phyloP scores from a whole-genome alignment of 2,888 invertebrate species.

The Drosophila nr. perissopoda region DNA sequence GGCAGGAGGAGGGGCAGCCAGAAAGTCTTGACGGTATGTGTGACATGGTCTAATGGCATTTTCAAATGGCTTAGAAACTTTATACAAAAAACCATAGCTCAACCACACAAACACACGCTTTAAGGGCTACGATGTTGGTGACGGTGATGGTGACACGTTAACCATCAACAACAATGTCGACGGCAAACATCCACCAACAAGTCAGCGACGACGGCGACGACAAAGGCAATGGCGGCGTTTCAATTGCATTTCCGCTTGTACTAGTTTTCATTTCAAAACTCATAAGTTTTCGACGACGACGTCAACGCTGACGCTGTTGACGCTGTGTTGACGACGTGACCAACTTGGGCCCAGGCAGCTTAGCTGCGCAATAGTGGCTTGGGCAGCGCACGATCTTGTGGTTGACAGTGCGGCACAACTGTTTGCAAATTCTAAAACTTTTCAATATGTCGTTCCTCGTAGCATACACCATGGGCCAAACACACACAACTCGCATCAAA shows the following conservation, averaged over 20 bases:
- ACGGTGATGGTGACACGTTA: conserved; percentile 36
- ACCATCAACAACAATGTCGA: conserved; percentile 57
- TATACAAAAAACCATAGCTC: conserved; percentile 59
- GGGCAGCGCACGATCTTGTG: conserved; percentile 65
- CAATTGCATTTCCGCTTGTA: conserved; percentile 84
- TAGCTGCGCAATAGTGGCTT: conserved; percentile 36
- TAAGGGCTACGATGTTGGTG: background rate
- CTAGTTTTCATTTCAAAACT: conserved; percentile 82
- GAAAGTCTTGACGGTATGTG: conserved; percentile 56
- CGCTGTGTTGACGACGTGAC: conserved; percentile 61
- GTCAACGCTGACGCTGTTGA: conserved; percentile 42
- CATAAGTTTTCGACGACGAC: conserved; percentile 77
- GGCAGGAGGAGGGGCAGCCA: background rate
- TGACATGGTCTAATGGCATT: conserved; percentile 78
- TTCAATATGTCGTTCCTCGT: conserved; percentile 70
- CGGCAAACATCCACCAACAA: conserved; percentile 39
- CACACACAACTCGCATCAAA: conserved; percentile 17
- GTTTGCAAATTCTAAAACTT: conserved; percentile 79
- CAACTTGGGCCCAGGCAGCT: conserved; percentile 62
- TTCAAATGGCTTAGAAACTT: conserved; percentile 75
- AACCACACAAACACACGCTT: conserved; percentile 20
- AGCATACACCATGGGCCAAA: conserved; percentile 47
- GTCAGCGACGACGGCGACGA: conserved; percentile 44
- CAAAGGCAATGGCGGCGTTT: conserved; percentile 75
- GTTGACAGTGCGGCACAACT: conserved; percentile 74